Conservation (phyloP, 2,888 invertebrate species). For the Melipona beecheii region DNA sequence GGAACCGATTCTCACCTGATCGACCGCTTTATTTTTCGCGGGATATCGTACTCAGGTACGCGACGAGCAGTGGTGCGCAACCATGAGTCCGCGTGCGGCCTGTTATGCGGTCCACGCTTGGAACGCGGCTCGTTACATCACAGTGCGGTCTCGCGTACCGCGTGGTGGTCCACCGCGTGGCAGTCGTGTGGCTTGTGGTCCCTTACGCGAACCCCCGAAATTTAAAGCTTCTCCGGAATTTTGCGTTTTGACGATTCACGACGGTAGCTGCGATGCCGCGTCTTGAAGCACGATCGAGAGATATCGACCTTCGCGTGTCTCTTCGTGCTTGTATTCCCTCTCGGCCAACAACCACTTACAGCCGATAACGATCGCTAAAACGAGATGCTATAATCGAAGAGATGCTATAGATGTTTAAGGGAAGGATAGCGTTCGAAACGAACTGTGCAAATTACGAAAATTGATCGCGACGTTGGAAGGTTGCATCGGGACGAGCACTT, state of each 20-base stretch:
- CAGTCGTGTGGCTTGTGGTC: constrained; percentile 60
- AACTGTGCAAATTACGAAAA: too few species aligned
- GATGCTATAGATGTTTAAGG: neutral
- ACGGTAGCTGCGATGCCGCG: neutral
- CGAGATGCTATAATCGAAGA: neutral
- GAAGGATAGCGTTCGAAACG: neutral
- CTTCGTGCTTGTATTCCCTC: neutral
- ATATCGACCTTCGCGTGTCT: neutral
- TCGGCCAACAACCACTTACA: constrained; percentile 2
- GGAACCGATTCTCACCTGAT: constrained; percentile 24
- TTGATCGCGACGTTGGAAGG: too few species aligned
- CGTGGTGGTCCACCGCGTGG: constrained; percentile 49
- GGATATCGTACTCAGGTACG: constrained; percentile 21
- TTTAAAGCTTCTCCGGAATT: constrained; percentile 54
- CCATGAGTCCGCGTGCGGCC: constrained; percentile 37
- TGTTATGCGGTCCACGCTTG: constrained; percentile 53
- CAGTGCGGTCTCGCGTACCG: constrained; percentile 52
- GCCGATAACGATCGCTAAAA: constrained; percentile 1
- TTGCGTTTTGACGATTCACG: constrained; percentile 16
- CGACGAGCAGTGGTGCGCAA: constrained; percentile 42
- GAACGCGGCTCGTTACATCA: constrained; percentile 57
- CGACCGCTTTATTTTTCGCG: constrained; percentile 39
- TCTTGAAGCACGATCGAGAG: neutral
- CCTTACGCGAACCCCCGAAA: constrained; percentile 42
- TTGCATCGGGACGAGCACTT: too few species aligned